phyloP scores from a whole-genome alignment of 2,888 invertebrate species.

The Ophion slaviceki region DNA sequence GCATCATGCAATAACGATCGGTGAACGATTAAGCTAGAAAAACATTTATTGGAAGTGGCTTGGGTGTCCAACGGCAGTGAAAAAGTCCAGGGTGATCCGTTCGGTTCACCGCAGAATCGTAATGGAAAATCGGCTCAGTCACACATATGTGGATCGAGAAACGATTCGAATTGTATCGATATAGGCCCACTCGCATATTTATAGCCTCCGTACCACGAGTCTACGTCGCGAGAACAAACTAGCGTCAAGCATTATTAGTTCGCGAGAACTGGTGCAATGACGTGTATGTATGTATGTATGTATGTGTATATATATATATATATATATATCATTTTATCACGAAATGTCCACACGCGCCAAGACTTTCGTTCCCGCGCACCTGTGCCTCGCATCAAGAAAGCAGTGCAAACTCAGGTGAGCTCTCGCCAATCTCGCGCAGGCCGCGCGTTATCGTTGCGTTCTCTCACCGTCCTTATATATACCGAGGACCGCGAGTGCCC shows the following conservation, averaged over 20 bases:
- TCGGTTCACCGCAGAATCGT: conserved; percentile 71
- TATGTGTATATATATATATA: conserved; percentile 13
- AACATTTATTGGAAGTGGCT: conserved; percentile 66
- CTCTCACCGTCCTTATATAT: conserved; percentile 35
- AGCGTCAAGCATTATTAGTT: conserved; percentile 13
- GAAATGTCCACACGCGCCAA: conserved; percentile 54
- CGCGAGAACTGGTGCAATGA: conserved; percentile 14
- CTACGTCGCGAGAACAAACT: conserved; percentile 29
- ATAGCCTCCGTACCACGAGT: conserved; percentile 56
- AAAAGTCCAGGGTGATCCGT: conserved; percentile 47
- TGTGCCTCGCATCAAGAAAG: conserved; percentile 25
- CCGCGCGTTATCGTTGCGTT: conserved; percentile 47
- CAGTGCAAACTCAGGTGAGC: conserved; percentile 27
- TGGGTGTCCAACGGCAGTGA: not conserved
- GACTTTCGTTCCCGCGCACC: conserved; percentile 45
- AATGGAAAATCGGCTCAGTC: conserved; percentile 73
- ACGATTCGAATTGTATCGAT: conserved; percentile 68
- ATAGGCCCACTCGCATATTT: conserved; percentile 63
- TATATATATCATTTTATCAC: conserved; percentile 47
- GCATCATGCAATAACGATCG: not conserved
- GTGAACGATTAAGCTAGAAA: no score
- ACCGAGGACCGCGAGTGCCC: conserved; percentile 15
- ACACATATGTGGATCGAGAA: conserved; percentile 36
- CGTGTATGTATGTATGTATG: not conserved
- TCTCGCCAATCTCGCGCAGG: conserved; percentile 35